A percentile compares a stretch with the other conserved stretches of the same genome.
phyloP scores from a whole-genome alignment of 2,113 vertebrate genomes.

The Maylandia zebra region DNA sequence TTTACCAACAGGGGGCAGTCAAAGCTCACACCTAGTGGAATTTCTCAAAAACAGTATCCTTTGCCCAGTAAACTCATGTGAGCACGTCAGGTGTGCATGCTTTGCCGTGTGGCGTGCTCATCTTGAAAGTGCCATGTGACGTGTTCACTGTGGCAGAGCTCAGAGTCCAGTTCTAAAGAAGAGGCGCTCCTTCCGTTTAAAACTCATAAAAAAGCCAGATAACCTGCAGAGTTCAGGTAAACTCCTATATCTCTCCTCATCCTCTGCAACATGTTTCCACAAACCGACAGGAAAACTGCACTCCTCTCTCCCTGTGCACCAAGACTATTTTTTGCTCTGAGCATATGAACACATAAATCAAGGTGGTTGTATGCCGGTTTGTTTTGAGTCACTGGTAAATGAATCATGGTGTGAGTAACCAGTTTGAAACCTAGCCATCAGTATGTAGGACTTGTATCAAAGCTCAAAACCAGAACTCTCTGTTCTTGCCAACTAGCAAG shows the following conservation, averaged over 20 bases:
- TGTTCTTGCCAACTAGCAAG: slow-evolving; percentile 45
- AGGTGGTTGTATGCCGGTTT: not conserved
- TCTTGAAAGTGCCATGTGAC: not conserved
- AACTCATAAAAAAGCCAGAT: not conserved
- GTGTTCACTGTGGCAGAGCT: not conserved
- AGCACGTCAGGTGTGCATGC: not conserved
- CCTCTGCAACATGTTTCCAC: not conserved
- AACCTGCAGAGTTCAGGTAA: not conserved
- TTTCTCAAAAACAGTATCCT: not conserved
- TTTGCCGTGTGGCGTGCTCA: not conserved
- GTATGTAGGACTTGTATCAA: slow-evolving; percentile 27
- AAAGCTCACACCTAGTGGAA: not conserved
- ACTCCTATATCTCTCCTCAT: not conserved
- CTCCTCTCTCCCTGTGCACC: not conserved
- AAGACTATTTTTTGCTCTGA: not conserved
- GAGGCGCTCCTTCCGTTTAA: not conserved
- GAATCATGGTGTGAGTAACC: slow-evolving; percentile 40
- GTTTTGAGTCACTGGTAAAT: slow-evolving; percentile 35
- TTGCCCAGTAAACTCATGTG: not conserved
- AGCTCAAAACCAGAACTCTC: slow-evolving; percentile 41
- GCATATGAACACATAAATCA: not conserved
- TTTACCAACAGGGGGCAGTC: slow-evolving; percentile 18
- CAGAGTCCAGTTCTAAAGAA: slow-evolving; percentile 15
- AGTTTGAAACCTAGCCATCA: slow-evolving; percentile 27
- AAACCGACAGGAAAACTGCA: not conserved